These are phyloP conservation scores for Eulemur rufifrons DNA, from an alignment of 2,113 vertebrate species.

Conservation along the genomic window DNA sequence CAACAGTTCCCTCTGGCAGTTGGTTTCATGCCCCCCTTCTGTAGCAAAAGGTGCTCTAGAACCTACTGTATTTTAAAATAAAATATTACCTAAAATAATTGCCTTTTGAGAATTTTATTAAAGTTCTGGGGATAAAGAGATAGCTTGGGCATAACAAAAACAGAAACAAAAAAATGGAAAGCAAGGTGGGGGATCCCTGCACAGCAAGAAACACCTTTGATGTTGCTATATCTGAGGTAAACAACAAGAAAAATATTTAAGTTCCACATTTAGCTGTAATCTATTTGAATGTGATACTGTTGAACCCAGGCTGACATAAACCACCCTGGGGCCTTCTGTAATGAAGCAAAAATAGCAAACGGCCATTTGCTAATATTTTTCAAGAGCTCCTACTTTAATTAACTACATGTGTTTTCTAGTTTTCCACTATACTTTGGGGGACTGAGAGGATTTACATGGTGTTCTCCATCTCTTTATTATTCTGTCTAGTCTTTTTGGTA, in stretches of 20 bases:
- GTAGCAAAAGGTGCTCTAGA: neutral
- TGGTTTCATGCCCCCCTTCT: neutral
- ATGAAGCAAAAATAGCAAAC: slow-evolving; percentile 6
- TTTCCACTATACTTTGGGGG: neutral
- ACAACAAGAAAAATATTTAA: neutral
- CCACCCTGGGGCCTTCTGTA: neutral
- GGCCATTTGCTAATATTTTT: slow-evolving; percentile 18
- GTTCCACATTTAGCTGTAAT: neutral
- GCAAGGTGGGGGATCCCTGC: neutral
- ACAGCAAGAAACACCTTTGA: neutral
- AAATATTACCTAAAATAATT: slow-evolving; percentile 22
- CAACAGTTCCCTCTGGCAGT: neutral
- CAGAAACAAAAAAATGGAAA: neutral
- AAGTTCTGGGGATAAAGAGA: neutral
- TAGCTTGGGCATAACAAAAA: neutral
- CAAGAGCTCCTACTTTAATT: neutral
- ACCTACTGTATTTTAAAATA: neutral
- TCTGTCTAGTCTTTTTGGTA: neutral
- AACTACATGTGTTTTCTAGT: neutral
- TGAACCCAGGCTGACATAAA: neutral
- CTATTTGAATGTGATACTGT: neutral
- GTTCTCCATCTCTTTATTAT: neutral
- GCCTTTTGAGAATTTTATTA: neutral
- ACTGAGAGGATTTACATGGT: neutral
- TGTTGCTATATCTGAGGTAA: neutral